Evolutionary conservation across 2,113 vertebrate species (phyloP).

Genomic region (Globicephala melas): DNA sequence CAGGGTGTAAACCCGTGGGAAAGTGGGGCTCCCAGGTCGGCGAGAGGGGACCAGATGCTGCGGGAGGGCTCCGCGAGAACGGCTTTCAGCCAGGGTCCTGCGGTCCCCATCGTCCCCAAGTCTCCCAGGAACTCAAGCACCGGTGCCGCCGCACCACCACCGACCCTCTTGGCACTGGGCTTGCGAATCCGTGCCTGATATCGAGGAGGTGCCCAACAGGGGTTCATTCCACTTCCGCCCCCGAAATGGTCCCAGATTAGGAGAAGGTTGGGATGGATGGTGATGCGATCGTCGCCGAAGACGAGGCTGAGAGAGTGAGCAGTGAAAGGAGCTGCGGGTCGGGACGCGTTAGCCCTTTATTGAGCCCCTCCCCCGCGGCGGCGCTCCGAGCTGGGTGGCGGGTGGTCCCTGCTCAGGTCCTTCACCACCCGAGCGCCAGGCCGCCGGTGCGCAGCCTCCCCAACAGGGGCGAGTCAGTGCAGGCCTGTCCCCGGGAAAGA

Average conservation of each 20-base stretch:
- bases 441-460: background rate
- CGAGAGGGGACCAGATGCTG: background rate
- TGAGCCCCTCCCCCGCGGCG: background rate
- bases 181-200: background rate
- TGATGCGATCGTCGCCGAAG: background rate
- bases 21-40: background rate
- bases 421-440: background rate
- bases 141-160: background rate
- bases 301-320: background rate
- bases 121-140: background rate
- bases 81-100: background rate
- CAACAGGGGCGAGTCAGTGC: constrained; percentile 60
- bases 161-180: background rate
- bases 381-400: background rate
- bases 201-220: background rate
- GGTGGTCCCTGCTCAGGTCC: background rate
- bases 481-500: constrained; percentile 36
- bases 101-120: background rate
- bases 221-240: background rate
- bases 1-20: background rate
- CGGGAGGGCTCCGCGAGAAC: background rate
- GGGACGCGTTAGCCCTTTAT: constrained; percentile 54
- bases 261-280: background rate
- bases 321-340: background rate
- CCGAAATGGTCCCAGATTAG: background rate